Evolutionary conservation across 2,113 vertebrate genomes (phyloP).

Genomic region (Callipepla squamata): DNA sequence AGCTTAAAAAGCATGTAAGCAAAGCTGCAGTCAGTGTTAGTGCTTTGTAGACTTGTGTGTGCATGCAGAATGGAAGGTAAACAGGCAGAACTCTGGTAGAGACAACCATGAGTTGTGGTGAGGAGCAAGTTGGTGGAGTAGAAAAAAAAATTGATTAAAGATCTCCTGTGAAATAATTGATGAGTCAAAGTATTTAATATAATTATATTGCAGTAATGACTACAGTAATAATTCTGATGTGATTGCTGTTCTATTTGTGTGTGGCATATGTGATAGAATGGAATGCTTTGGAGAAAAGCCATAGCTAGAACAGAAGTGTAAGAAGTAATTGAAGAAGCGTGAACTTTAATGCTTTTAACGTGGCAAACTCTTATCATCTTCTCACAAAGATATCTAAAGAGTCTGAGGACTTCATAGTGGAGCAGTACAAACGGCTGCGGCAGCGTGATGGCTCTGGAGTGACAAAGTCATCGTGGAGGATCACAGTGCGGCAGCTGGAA

Average conservation of each 20-base stretch:
- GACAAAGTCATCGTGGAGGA: slow-evolving; percentile 93
- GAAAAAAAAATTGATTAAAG: neutral
- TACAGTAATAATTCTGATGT: neutral
- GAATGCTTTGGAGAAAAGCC: neutral
- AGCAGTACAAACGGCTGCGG: slow-evolving; percentile 95
- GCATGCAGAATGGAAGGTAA: neutral
- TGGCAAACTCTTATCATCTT: neutral
- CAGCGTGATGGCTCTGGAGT: slow-evolving; percentile 92
- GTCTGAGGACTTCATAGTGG: slow-evolving; percentile 97
- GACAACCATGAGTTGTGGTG: neutral
- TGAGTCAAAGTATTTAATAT: neutral
- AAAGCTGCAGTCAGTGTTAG: neutral
- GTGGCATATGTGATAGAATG: neutral
- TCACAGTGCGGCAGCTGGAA: slow-evolving; percentile 95
- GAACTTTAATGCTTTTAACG: neutral
- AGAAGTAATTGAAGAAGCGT: neutral
- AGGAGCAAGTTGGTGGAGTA: neutral
- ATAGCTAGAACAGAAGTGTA: neutral
- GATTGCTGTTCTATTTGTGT: neutral
- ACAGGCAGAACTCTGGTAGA: neutral
- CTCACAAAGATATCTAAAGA: slow-evolving; percentile 92
- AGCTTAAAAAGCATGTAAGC: neutral
- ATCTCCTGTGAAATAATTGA: neutral
- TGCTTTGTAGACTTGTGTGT: neutral
- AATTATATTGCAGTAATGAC: neutral